Evolutionary conservation across 2,888 invertebrate genomes (phyloP).

Genomic region (Eueremaeus valkanovi): DNA sequence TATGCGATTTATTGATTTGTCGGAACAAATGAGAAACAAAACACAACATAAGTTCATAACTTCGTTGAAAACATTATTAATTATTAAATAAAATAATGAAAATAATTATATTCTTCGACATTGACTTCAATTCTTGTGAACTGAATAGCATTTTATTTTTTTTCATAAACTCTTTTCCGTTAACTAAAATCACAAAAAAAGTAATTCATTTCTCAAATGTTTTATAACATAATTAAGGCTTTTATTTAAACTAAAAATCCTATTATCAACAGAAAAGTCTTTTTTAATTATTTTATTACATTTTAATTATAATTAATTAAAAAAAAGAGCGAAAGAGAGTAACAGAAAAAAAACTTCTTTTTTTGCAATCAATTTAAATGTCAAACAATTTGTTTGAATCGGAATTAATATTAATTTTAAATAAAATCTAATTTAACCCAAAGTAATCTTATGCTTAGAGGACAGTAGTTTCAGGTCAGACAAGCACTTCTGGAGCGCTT

Average conservation of each 20-base stretch:
- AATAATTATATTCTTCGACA: background rate
- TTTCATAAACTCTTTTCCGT: background rate
- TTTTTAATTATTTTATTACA: no score
- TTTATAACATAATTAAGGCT: no score
- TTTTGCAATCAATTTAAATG: no score
- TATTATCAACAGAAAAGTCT: no score
- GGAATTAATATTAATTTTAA: background rate
- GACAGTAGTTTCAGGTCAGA: slow-evolving; percentile 74
- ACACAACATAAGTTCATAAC: no score
- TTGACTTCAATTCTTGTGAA: background rate
- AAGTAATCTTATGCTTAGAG: slow-evolving; percentile 23
- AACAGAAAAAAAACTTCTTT: no score
- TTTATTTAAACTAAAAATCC: no score
- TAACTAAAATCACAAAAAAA: no score
- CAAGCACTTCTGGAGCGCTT: slow-evolving; percentile 81
- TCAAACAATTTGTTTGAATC: background rate
- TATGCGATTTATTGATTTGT: background rate
- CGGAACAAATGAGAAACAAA: background rate
- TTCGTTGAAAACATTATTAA: background rate
- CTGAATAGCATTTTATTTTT: background rate
- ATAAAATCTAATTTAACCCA: background rate
- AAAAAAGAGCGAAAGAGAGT: no score
- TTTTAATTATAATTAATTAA: no score
- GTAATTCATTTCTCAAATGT: no score
- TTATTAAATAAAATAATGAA: no score